A percentile compares a stretch with the other conserved stretches of the same genome.
These are phyloP conservation scores for Acropora tenuis DNA, from an alignment of 64 coral and sea anemone genomes.

Conservation along the genomic window DNA sequence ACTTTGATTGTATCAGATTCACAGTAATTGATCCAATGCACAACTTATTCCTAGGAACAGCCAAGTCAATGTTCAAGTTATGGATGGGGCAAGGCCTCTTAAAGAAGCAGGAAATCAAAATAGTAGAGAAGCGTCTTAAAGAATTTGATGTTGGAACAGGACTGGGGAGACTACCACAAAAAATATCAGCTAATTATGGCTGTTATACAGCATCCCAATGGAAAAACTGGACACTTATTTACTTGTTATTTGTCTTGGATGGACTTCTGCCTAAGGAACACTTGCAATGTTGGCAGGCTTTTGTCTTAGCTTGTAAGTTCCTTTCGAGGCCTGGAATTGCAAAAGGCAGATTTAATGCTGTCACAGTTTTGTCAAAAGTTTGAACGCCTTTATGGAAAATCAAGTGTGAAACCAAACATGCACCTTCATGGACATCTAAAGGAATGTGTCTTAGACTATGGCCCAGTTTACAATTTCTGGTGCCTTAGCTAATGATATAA, in stretches of 20 bases:
- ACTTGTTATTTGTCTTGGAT: no score
- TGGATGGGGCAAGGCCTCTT: background rate
- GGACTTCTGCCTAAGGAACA: background rate
- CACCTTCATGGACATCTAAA: constrained; percentile 46
- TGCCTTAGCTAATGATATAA: constrained; percentile 43
- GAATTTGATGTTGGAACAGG: no score
- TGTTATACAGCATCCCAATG: no score
- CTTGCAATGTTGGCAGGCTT: constrained; percentile 54
- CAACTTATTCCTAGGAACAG: background rate
- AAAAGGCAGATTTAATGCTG: constrained; percentile 1
- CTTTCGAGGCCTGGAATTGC: background rate
- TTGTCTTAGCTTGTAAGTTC: constrained; percentile 57
- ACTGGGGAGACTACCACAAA: no score
- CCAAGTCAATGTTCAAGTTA: background rate
- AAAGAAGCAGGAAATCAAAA: background rate
- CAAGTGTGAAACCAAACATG: constrained; percentile 34
- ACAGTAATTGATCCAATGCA: background rate
- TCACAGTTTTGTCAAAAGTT: constrained; percentile 28
- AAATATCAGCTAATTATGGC: no score
- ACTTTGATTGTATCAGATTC: background rate
- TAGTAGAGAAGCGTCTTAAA: background rate
- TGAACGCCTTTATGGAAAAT: constrained; percentile 29
- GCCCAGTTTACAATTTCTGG: constrained; percentile 36
- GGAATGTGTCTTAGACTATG: constrained; percentile 41
- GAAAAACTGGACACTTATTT: no score